These are phyloP conservation scores for Maconellicoccus hirsutus DNA, from an alignment of 1,140 invertebrate genomes.

Conservation along the genomic window DNA sequence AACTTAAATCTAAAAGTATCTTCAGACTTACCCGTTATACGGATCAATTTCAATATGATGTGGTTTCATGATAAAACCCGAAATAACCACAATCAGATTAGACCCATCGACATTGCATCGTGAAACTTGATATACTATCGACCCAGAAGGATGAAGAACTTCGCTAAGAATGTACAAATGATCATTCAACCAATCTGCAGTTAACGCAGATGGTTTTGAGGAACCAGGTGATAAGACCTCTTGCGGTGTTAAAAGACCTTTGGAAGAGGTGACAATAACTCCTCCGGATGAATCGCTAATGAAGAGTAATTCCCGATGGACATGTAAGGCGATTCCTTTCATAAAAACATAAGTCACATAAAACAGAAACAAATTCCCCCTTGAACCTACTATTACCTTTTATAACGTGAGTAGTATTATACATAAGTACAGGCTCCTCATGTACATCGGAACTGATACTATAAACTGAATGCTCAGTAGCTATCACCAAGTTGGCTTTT, in stretches of 20 bases:
- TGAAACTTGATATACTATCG: conserved; percentile 54
- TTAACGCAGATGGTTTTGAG: conserved; percentile 51
- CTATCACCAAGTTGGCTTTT: conserved; percentile 58
- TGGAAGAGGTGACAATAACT: conserved; percentile 42
- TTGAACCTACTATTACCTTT: conserved; percentile 33
- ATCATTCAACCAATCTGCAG: conserved; percentile 77
- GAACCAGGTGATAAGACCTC: conserved; percentile 44
- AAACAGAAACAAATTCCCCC: too few relatives aligned
- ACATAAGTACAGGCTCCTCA: conserved; percentile 47
- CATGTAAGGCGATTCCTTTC: conserved; percentile 62
- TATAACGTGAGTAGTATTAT: conserved; percentile 35
- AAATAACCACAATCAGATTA: conserved; percentile 50
- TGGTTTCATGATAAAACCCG: conserved; percentile 50
- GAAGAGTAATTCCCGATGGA: conserved; percentile 55
- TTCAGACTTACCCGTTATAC: conserved; percentile 81
- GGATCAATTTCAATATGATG: conserved; percentile 78
- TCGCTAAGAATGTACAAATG: conserved; percentile 67
- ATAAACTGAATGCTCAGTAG: conserved; percentile 51
- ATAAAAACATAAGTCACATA: not conserved
- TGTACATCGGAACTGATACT: conserved; percentile 54
- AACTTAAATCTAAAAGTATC: too few relatives aligned
- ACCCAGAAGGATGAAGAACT: conserved; percentile 38
- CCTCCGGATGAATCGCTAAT: conserved; percentile 55
- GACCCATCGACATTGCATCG: conserved; percentile 59
- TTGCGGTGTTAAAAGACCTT: conserved; percentile 31